Percentiles rank a stretch among this genome's conserved stretches.
These are phyloP conservation scores for Coregonus sp. DNA, from an alignment of 2,797 vertebrate species.

Conservation along the genomic window DNA sequence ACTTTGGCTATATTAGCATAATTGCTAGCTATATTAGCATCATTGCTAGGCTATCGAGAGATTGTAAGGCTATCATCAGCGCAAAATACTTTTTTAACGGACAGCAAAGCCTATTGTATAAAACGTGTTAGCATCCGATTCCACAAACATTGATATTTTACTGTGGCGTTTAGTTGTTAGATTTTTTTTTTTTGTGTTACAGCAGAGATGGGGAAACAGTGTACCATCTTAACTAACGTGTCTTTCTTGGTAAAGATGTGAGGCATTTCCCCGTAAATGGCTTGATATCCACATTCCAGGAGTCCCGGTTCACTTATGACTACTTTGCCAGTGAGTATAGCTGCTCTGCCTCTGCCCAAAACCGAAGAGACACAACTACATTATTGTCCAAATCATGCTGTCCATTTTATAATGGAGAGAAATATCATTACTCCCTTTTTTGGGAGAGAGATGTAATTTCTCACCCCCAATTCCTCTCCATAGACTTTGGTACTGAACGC, in stretches of 20 bases:
- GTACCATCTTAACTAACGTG: not conserved
- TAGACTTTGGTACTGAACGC: slow-evolving; percentile 86
- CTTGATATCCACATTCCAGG: slow-evolving; percentile 75
- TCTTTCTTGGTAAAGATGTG: slow-evolving; percentile 73
- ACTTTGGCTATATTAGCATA: too few species aligned
- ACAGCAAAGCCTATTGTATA: not conserved
- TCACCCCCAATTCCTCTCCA: not conserved
- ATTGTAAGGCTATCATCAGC: not conserved
- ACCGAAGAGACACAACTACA: not conserved
- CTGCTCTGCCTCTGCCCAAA: not conserved
- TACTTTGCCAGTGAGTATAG: slow-evolving; percentile 87
- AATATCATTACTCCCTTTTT: too few species aligned
- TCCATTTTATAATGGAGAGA: too few species aligned
- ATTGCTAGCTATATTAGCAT: too few species aligned
- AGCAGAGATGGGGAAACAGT: not conserved
- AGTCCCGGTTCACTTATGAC: slow-evolving; percentile 84
- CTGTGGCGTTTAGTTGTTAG: not conserved
- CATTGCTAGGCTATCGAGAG: too few species aligned
- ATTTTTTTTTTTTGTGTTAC: not conserved
- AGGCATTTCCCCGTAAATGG: slow-evolving; percentile 81
- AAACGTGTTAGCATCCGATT: not conserved
- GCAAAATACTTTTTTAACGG: not conserved
- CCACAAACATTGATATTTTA: not conserved
- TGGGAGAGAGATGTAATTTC: too few species aligned
- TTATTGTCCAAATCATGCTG: too few species aligned